Base-by-base conservation (phyloP, 2,113 vertebrate genomes). In the Cinclus cinclus region DNA sequence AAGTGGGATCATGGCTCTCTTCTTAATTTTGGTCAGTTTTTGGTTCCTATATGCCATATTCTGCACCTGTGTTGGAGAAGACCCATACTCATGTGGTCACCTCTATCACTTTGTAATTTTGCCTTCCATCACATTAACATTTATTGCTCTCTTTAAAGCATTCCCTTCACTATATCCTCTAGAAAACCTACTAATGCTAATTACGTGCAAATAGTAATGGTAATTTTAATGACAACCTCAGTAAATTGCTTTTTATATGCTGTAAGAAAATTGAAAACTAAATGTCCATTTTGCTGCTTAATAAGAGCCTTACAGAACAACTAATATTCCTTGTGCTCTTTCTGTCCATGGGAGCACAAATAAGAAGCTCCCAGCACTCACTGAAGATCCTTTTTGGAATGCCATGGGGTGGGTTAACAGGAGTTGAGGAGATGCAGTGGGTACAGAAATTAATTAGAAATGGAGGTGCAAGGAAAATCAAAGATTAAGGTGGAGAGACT, bases 121-220 rank as follows among this genome's bases (percentile, higher is more conserved):
- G 28, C 33, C 37, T 95, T 95, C 52, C 56, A 75, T 92, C 44
- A 46, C 73, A 71, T 96, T 88, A 93, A 68, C 79, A 67, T 96
- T 96, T 96, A 83, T 90, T 13, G 27, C 79, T 88, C 46, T 88
- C 42, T 88, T 96, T 86, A 68, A 56, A 92, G 52, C 83, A 53
- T 70, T 94, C 31, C 42, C 42, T 90, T 76, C 56, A 31, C 82
- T 94, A 56, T 77, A 87, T 80, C 12, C 31, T n/a, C 28, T 59
- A 37, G 73, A 90, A 96, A 95, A 80, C 50, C 69, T 80, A 59
- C 58, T 75, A 90, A 90, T 88, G 76, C 76, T 88, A 90, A 96
- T 93, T 92, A 95, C 76, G 92, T 92, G 50, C 47, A 97, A 96
- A 93, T 85, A 92, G 82, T 59, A 90, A 77, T 95, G 65, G 94